These are phyloP conservation scores for Altica lythri DNA, from an alignment of 2,888 invertebrate species.

Conservation along the genomic window DNA sequence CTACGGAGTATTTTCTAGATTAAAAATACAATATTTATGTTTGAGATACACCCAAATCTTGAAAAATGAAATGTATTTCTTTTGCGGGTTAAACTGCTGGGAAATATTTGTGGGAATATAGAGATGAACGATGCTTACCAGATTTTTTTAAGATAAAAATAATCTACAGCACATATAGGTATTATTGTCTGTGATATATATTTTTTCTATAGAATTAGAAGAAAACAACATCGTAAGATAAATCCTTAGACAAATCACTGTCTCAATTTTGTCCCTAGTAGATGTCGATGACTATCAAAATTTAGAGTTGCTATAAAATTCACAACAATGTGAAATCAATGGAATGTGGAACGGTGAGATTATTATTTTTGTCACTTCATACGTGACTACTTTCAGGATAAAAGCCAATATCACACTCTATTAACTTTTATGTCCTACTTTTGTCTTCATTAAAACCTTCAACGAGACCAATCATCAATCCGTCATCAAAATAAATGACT, in stretches of 20 bases:
- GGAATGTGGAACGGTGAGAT: slow-evolving; percentile 10
- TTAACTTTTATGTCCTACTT: slow-evolving; percentile 28
- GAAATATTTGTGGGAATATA: too few relatives aligned
- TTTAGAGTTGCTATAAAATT: slow-evolving; percentile 15
- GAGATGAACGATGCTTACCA: too few relatives aligned
- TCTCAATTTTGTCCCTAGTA: too few relatives aligned
- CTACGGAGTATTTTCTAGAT: slow-evolving; percentile 16
- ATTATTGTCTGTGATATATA: too few relatives aligned
- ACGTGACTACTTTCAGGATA: slow-evolving; percentile 20
- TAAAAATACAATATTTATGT: slow-evolving; percentile 22
- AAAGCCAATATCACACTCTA: slow-evolving; percentile 30
- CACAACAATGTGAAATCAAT: slow-evolving; percentile 18
- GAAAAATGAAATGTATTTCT: slow-evolving; percentile 16
- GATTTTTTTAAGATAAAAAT: too few relatives aligned
- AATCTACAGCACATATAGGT: too few relatives aligned
- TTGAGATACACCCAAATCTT: slow-evolving; percentile 7
- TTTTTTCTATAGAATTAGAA: too few relatives aligned
- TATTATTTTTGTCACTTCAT: slow-evolving; percentile 27
- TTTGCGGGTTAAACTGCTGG: too few relatives aligned
- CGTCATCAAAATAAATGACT: slow-evolving; percentile 22
- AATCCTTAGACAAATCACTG: too few relatives aligned
- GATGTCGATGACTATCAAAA: too few relatives aligned
- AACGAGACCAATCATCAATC: slow-evolving; percentile 21
- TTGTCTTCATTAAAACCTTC: slow-evolving; percentile 24
- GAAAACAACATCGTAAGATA: too few relatives aligned